Evolutionary conservation across 1,140 invertebrate genomes (phyloP), one percentile per base, ranked within the genome.

Genomic region (Drosophila athabasca): DNA sequence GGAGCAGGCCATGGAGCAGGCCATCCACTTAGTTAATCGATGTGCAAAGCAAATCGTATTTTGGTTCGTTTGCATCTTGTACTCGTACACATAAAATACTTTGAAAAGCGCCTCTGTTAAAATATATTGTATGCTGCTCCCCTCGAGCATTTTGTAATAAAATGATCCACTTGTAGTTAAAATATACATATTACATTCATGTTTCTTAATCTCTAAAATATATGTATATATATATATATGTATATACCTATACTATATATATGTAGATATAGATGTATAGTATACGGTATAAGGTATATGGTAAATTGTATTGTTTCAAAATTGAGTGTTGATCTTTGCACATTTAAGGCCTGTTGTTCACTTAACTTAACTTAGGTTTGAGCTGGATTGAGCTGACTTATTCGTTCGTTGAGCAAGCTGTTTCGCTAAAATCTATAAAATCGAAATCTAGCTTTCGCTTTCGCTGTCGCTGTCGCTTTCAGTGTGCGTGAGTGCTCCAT

Each of bases 281-380:
- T 39, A 39, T 39, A 39, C 5, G 35, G 35, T 39, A 39, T 39
- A 39, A 39, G 35, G 35, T 35, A 19, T 59, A 70, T 61, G 44
- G 60, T 70, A 80, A 64, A 72, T 62, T 80, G 53, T 60, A 74
- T 83, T 66, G 64, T 76, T 62, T 69, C 50, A 60, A 87, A 78
- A 78, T 85, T 82, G 74, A 87, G 77, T 67, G 78, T 87, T 87
- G 57, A 79, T 88, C 67, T 88, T 88, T 89, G 83, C 83, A 88
- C 83, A 88, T 83, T 89, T 83, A 88, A 88, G 83, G 83, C 83
- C 79, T 89, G 79, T 83, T 60, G 79, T 88, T 76, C 17, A 79
- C 79, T 62, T 74, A 77, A 79, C 79, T 62, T 74, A 77, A 64
- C 52, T 62, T 79, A 79, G 51, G 45, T 48, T 66, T 59, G 41